These are phyloP conservation scores for Sebastes glaucus DNA, from an alignment of 2,797 vertebrate species.

Conservation along the genomic window DNA sequence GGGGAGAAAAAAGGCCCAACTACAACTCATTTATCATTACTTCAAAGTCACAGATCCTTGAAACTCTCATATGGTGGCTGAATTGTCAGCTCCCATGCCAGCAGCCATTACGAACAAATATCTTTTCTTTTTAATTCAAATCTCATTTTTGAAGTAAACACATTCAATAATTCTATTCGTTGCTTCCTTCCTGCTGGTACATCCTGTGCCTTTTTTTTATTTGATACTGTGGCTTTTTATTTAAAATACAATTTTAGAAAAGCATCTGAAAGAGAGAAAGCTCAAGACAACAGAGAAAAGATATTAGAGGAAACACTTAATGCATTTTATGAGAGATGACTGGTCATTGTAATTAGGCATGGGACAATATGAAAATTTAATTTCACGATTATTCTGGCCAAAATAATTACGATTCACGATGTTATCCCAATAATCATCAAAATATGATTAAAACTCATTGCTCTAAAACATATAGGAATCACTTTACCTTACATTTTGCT, in stretches of 20 bases:
- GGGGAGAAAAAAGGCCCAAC: neutral
- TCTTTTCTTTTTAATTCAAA: neutral
- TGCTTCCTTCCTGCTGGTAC: neutral
- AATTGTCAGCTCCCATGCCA: neutral
- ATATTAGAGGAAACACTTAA: neutral
- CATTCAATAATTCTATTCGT: neutral
- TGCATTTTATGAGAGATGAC: neutral
- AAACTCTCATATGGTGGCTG: neutral
- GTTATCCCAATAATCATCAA: no score
- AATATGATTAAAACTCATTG: no score
- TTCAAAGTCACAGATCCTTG: neutral
- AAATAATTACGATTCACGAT: no score
- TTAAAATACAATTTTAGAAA: neutral
- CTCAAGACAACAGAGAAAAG: neutral
- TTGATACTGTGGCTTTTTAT: neutral
- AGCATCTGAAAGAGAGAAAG: neutral
- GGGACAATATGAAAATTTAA: no score
- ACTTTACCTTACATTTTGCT: no score
- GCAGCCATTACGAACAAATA: neutral
- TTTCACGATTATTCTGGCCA: no score
- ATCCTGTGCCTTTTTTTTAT: neutral
- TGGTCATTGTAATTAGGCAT: neutral
- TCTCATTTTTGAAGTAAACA: neutral
- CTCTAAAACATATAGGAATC: no score
- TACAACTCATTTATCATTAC: neutral